phyloP scores from a whole-genome alignment of 2,888 invertebrate species.

The Nomada fucata region DNA sequence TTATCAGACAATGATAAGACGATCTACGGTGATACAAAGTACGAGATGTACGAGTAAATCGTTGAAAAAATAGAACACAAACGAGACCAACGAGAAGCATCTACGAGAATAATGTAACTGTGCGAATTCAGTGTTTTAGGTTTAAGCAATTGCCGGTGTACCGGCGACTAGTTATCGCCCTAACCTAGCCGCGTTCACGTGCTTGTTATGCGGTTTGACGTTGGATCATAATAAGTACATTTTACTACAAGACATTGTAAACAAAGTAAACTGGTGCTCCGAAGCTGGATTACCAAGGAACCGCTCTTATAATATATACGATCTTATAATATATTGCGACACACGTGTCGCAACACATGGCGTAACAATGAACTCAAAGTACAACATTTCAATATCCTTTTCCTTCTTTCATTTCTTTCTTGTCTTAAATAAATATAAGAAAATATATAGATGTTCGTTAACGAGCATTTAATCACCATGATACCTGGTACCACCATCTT shows the following conservation, averaged over 20 bases:
- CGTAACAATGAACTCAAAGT: background rate
- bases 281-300: background rate
- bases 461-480: background rate
- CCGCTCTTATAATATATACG: background rate
- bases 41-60: background rate
- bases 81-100: conserved; percentile 1
- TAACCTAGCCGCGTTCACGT: conserved; percentile 47
- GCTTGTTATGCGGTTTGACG: conserved; percentile 25
- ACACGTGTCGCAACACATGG: background rate
- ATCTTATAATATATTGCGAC: background rate
- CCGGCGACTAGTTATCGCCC: conserved; percentile 45
- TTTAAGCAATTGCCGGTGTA: conserved; percentile 62
- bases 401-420: background rate
- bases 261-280: conserved; percentile 2
- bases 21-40: conserved; percentile 26
- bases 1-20: conserved; percentile 43
- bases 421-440: background rate
- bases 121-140: conserved; percentile 43
- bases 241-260: background rate
- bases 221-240: conserved; percentile 37
- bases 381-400: background rate
- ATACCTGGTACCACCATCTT: conserved; percentile 23
- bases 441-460: background rate
- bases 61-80: conserved; percentile 7
- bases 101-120: conserved; percentile 51